Evolutionary conservation across 2,113 vertebrate genomes (phyloP).

Genomic region (Protomyctophum bolini): DNA sequence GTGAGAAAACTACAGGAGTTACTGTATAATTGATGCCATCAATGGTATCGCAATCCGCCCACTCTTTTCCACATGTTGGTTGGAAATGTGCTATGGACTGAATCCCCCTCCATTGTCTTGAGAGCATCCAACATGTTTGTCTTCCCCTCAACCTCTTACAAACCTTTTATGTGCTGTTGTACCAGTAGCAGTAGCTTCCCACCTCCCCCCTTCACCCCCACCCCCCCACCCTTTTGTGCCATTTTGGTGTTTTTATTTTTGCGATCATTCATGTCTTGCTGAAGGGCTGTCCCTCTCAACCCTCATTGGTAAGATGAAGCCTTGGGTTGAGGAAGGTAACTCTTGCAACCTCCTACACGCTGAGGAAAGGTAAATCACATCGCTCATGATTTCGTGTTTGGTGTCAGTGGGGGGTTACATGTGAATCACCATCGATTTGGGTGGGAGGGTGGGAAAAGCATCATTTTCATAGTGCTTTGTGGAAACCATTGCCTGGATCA

Average conservation of each 20-base stretch:
- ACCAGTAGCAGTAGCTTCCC: constrained; percentile 71
- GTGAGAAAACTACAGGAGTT: constrained; percentile 37
- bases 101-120: constrained; percentile 80
- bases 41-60: constrained; percentile 59
- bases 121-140: constrained; percentile 75
- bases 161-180: constrained; percentile 64
- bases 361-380: constrained; percentile 77
- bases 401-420: constrained; percentile 68
- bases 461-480: constrained; percentile 78
- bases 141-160: constrained; percentile 66
- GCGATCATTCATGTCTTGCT: constrained; percentile 59
- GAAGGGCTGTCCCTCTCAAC: constrained; percentile 66
- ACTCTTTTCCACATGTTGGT: constrained; percentile 70
- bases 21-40: constrained; percentile 37
- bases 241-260: constrained; percentile 59
- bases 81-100: constrained; percentile 76
- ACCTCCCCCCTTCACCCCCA: constrained; percentile 63
- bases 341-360: constrained; percentile 69
- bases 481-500: constrained; percentile 78
- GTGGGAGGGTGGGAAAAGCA: constrained; percentile 56
- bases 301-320: constrained; percentile 70
- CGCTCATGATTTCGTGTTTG: constrained; percentile 74
- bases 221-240: constrained; percentile 60
- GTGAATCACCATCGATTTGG: constrained; percentile 59
- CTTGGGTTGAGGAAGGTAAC: constrained; percentile 77